Evolutionary conservation across 2,113 vertebrate species (phyloP), one percentile per base, ranked within the genome.

Genomic region (Mugil cephalus): DNA sequence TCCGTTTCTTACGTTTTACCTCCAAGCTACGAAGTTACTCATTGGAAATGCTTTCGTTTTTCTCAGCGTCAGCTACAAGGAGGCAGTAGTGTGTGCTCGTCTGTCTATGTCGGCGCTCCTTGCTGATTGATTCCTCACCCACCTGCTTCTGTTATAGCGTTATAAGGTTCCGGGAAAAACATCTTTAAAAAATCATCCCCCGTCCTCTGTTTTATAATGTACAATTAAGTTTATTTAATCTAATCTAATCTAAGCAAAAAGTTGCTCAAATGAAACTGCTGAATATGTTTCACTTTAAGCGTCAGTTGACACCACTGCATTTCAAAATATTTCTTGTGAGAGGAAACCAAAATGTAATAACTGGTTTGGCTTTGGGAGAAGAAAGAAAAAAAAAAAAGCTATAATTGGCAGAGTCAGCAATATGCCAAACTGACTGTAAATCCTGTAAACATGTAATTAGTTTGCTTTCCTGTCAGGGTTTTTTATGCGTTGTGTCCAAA

Each of bases 391-490:
- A 58, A 54, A 39, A 77, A 54, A 83, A 7, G 42, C 38, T 61
- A 10, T 50, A 53, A 69, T 34, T 56, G 21, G 39, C 73, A 40
- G 64, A 74, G 77, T 81, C 80, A 76, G 77, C 83, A 77, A 64
- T 54, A 54, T 77, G 71, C 54, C 82, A 82, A 48, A 64, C 69
- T 79, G 75, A 80, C 63, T 87, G 62, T 85, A 88, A 86, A 69
- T 72, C 69, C 56, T 86, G 79, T 70, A 84, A 83, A 87, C 81
- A 74, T 83, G 60, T 82, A 83, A 89, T 92, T 90, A 88, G 74
- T 78, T 83, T 84, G 63, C 35, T 73, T 85, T 81, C 70, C 71
- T 81, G 77, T 77, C 70, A 50, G n/a, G 80, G 39, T 21, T 51
- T 80, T 75, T 87, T 77, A 78, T 84, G 86, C 71, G 85, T 86